Evolutionary conservation across 2,888 invertebrate genomes (phyloP).

Genomic region (Oxycera nigricornis): DNA sequence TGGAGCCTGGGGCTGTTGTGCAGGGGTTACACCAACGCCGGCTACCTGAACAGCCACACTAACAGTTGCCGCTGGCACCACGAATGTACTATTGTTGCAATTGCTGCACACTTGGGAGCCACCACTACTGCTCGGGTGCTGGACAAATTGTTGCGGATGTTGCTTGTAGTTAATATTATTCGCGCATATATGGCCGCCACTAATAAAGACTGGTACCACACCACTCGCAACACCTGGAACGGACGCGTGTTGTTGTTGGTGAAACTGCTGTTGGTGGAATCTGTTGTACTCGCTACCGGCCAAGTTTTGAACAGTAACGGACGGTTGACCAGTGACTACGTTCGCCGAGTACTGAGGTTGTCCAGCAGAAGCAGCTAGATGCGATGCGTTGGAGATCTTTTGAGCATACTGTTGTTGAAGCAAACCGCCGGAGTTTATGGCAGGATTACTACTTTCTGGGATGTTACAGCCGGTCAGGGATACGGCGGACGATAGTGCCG

Average conservation of each 20-base stretch:
- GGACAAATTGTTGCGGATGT: constrained; percentile 47
- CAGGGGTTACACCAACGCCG: constrained; percentile 2
- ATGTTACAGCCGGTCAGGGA: constrained; percentile 36
- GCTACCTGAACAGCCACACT: constrained; percentile 26
- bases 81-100: constrained; percentile 24
- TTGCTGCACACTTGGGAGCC: constrained; percentile 41
- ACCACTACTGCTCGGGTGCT: constrained; percentile 34
- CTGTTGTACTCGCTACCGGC: constrained; percentile 41
- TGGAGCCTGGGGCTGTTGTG: constrained; percentile 15
- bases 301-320: constrained; percentile 36
- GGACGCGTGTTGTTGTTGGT: constrained; percentile 35
- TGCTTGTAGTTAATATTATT: constrained; percentile 51
- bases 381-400: constrained; percentile 3
- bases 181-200: constrained; percentile 16
- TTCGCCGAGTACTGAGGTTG: constrained; percentile 10
- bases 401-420: constrained; percentile 18
- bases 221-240: constrained; percentile 16
- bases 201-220: constrained; percentile 17
- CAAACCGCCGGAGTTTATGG: neutral
- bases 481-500: constrained; percentile 45
- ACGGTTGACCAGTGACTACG: constrained; percentile 35
- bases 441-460: constrained; percentile 20
- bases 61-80: constrained; percentile 36
- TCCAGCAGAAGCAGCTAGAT: constrained; percentile 24
- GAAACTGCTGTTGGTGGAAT: constrained; percentile 44